Conservation (phyloP, 2,888 invertebrate species). For the Gerosis bhagava region DNA sequence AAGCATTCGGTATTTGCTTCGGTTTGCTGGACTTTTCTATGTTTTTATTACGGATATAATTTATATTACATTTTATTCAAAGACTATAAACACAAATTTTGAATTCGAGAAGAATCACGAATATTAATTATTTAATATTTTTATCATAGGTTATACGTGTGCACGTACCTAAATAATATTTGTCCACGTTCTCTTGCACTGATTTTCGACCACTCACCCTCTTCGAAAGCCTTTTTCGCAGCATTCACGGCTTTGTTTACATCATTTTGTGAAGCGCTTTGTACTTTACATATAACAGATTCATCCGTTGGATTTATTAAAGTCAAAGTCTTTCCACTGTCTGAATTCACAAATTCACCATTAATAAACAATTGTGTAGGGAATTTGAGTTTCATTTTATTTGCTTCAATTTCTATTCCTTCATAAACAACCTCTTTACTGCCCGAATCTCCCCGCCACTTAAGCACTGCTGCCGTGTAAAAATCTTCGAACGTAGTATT, state of each 20-base stretch:
- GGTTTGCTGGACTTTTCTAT: too few species aligned
- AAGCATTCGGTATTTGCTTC: too few species aligned
- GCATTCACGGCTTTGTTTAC: slow-evolving; percentile 94
- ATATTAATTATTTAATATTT: too few species aligned
- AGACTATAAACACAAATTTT: too few species aligned
- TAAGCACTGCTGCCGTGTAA: slow-evolving; percentile 84
- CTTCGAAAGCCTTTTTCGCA: slow-evolving; percentile 93
- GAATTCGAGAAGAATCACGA: too few species aligned
- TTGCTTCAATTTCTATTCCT: slow-evolving; percentile 89
- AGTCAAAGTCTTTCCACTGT: slow-evolving; percentile 83
- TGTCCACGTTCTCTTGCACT: slow-evolving; percentile 95
- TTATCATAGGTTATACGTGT: too few species aligned
- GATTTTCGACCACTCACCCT: slow-evolving; percentile 97
- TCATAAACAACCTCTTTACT: slow-evolving; percentile 85
- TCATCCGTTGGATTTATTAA: slow-evolving; percentile 94
- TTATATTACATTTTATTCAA: too few species aligned
- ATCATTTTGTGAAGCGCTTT: slow-evolving; percentile 89
- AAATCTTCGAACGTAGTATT: slow-evolving; percentile 94
- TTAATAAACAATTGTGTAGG: slow-evolving; percentile 96
- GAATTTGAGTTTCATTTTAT: slow-evolving; percentile 92
- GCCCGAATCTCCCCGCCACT: slow-evolving; percentile 83
- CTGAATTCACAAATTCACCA: slow-evolving; percentile 93
- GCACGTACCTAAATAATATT: slow-evolving; percentile 89
- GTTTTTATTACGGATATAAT: too few species aligned
- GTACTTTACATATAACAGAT: slow-evolving; percentile 88